Percentiles rank a stretch among this genome's conserved stretches.
Conservation (phyloP, 2,113 vertebrate species). For the Aldabrachelys gigantea region DNA sequence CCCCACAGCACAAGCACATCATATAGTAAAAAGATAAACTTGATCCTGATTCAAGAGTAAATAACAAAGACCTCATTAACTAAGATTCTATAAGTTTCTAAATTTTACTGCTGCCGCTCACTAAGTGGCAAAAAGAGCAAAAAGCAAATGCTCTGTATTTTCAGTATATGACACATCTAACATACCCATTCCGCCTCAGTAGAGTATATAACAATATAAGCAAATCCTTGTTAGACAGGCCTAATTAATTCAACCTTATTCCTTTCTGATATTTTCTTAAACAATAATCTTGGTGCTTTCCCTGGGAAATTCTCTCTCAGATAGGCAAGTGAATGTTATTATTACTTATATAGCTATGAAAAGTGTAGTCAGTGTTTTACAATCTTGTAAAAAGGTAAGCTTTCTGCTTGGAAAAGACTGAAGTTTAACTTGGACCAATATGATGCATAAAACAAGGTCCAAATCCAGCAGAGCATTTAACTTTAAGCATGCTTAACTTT, state of each 20-base stretch:
- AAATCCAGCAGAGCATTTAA: not conserved
- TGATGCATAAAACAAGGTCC: not conserved
- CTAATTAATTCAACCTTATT: constrained; percentile 27
- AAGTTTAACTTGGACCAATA: not conserved
- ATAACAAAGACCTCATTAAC: constrained; percentile 56
- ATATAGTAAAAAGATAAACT: constrained; percentile 5
- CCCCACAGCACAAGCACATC: constrained; percentile 8
- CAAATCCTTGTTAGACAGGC: constrained; percentile 50
- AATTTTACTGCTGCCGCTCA: constrained; percentile 51
- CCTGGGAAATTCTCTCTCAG: constrained; percentile 35
- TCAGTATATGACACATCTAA: constrained; percentile 29
- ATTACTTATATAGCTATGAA: constrained; percentile 23
- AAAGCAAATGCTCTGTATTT: constrained; percentile 54
- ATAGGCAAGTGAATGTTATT: not conserved
- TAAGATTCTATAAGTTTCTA: constrained; percentile 48
- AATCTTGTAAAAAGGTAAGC: not conserved
- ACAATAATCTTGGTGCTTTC: not conserved
- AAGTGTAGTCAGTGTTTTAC: not conserved
- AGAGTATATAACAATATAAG: constrained; percentile 50
- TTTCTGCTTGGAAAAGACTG: not conserved
- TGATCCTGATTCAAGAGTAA: constrained; percentile 32
- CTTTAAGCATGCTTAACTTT: not conserved
- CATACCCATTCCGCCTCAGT: constrained; percentile 14
- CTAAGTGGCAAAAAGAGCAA: constrained; percentile 60
- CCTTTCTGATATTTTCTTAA: constrained; percentile 5